A percentile compares a stretch with the other conserved stretches of the same genome.
Evolutionary conservation across 1,140 invertebrate species (phyloP).

Genomic region (Cydia strobilella): DNA sequence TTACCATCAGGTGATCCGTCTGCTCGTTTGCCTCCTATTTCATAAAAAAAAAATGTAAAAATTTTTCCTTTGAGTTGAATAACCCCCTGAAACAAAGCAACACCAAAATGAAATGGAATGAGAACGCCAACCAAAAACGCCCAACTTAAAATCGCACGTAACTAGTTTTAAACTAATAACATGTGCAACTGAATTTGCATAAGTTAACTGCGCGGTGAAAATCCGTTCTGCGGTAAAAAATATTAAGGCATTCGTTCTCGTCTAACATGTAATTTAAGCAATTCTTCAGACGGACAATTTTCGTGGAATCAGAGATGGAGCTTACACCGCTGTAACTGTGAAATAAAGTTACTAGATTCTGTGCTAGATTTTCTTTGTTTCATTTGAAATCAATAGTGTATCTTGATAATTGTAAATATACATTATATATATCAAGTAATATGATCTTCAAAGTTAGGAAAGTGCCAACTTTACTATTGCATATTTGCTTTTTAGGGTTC

Average conservation of each 20-base stretch:
- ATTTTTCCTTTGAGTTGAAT: too few species aligned
- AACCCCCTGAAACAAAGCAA: not conserved
- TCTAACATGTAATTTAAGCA: not conserved
- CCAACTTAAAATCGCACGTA: slow-evolving; percentile 10
- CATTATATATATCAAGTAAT: too few species aligned
- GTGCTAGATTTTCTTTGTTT: not conserved
- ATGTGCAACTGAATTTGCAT: slow-evolving; percentile 11
- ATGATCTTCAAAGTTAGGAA: too few species aligned
- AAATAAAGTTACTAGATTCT: not conserved
- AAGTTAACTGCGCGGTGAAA: slow-evolving; percentile 9
- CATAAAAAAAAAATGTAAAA: too few species aligned
- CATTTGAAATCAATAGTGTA: not conserved
- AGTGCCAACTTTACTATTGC: too few species aligned
- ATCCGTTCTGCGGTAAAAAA: slow-evolving; percentile 18
- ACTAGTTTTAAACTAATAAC: slow-evolving; percentile 19
- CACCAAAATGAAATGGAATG: not conserved
- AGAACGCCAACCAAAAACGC: not conserved
- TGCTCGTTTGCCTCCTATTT: too few species aligned
- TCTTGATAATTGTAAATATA: too few species aligned
- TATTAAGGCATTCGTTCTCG: slow-evolving; percentile 5
- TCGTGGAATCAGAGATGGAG: not conserved
- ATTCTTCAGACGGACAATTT: slow-evolving; percentile 6
- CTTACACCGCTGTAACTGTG: not conserved
- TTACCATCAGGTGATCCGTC: too few species aligned
- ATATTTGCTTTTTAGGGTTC: too few species aligned